phyloP scores from a whole-genome alignment of 2,888 invertebrate species.

The Pyrochroa serraticornis region DNA sequence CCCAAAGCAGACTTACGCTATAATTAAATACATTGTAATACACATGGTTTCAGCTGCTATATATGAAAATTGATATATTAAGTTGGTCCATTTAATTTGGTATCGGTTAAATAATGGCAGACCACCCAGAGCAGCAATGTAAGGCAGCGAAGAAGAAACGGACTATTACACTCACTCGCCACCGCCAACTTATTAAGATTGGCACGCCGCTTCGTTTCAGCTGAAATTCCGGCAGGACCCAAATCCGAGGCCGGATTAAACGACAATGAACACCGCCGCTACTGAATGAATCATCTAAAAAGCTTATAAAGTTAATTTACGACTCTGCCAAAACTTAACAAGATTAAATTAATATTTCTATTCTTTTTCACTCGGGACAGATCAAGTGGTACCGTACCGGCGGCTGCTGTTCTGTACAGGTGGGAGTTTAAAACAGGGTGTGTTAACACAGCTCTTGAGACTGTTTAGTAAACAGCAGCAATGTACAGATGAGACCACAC shows the following conservation, averaged over 20 bases:
- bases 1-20: conserved; percentile 12
- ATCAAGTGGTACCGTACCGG: conserved; percentile 10
- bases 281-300: conserved; percentile 29
- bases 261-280: not conserved
- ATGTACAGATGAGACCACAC: conserved; percentile 37
- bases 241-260: not conserved
- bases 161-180: conserved; percentile 18
- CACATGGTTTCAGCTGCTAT: conserved; percentile 30
- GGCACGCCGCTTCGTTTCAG: conserved; percentile 14
- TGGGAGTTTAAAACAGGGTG: conserved; percentile 39
- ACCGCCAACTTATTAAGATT: conserved; percentile 19
- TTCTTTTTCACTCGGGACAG: conserved; percentile 31
- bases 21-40: conserved; percentile 36
- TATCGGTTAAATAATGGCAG: conserved; percentile 35
- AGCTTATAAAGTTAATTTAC: conserved; percentile 36
- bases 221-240: conserved; percentile 2
- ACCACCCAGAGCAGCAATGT: conserved; percentile 34
- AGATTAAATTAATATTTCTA: conserved; percentile 39
- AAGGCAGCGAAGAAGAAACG: conserved; percentile 15
- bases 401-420: conserved; percentile 26
- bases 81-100: conserved; percentile 34
- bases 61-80: conserved; percentile 38
- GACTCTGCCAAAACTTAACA: conserved; percentile 40
- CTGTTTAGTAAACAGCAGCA: conserved; percentile 37
- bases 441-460: conserved; percentile 40